These are phyloP conservation scores for Opisthograptis luteolata DNA, from an alignment of 2,888 invertebrate genomes.

Conservation along the genomic window DNA sequence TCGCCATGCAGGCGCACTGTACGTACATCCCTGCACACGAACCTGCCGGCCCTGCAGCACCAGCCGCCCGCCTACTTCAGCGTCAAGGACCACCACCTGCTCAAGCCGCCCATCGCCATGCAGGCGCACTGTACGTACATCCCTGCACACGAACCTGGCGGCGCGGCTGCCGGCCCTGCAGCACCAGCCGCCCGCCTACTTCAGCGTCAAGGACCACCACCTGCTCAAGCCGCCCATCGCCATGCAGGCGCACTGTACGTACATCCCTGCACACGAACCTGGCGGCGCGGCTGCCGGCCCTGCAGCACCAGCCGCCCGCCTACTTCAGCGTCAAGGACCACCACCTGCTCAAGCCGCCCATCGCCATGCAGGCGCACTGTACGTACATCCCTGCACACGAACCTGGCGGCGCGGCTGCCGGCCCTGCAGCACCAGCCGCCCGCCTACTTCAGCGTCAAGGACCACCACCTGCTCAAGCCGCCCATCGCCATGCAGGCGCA, in stretches of 20 bases:
- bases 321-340: slow-evolving; percentile 96
- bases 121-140: no score
- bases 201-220: slow-evolving; percentile 96
- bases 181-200: no score
- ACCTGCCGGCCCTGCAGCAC: no score
- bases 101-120: no score
- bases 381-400: slow-evolving; percentile 87
- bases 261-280: slow-evolving; percentile 90
- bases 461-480: slow-evolving; percentile 97
- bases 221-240: slow-evolving; percentile 96
- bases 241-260: slow-evolving; percentile 68
- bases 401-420: slow-evolving; percentile 93
- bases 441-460: slow-evolving; percentile 94
- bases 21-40: no score
- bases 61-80: no score
- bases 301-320: slow-evolving; percentile 92
- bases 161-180: no score
- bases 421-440: slow-evolving; percentile 93
- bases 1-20: no score
- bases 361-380: slow-evolving; percentile 84
- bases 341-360: slow-evolving; percentile 96
- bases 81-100: no score
- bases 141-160: no score
- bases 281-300: slow-evolving; percentile 92
- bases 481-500: slow-evolving; percentile 89